Base-by-base conservation (phyloP, 1,140 invertebrate genomes). In the Macrostomum lignano region DNA sequence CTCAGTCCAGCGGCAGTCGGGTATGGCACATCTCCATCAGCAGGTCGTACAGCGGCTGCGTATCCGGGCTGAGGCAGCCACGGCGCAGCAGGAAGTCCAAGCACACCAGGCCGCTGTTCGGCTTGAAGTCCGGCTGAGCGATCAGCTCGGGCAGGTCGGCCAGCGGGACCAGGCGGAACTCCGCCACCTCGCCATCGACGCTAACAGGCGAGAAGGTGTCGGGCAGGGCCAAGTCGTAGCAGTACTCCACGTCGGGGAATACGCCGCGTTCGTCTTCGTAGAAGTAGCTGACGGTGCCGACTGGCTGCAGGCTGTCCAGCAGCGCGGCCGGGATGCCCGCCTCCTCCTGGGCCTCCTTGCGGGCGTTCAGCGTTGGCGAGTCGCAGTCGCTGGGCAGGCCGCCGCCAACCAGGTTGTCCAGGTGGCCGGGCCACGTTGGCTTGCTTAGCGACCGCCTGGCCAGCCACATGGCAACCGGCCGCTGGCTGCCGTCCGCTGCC, bases 311-410 rank as follows among this genome's bases (percentile, higher is more conserved):
- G 13, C 44, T 40, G 7, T 49, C 39, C 10, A 55, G 37, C 4
- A 50, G 31, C 21, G 49, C 42, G 19, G 46, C 40, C 6, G 49
- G 38, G 5, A 61, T 39, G 23, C 74, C 77, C 20, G 79, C 82
- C 53, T 91, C 82, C 58, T 91, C 82, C 38, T 71, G 69, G 7
- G 78, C 78, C 54, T 91, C 82, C 51, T 86, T 86, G 40, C 73
- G 65, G 13, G 74, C 75, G 30, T n/a, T n/a, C n/a, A n/a, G n/a
- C 78, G 84, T 53, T 84, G 74, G 33, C 72, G 52, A 28, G 19
- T 71, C 70, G 53, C 71, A 72, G 7, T 76, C 78, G 24, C 77
- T 75, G 28, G 74, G 72, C 21, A 91, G 53, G 9, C 79, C 82
- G 36, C 82, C 81, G 40, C 74, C 50, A 42, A 67, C 78, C 71